Percentiles rank a stretch among this genome's conserved stretches.
Evolutionary conservation across 2,797 vertebrate species (phyloP).

Genomic region (Cynopterus sphinx): DNA sequence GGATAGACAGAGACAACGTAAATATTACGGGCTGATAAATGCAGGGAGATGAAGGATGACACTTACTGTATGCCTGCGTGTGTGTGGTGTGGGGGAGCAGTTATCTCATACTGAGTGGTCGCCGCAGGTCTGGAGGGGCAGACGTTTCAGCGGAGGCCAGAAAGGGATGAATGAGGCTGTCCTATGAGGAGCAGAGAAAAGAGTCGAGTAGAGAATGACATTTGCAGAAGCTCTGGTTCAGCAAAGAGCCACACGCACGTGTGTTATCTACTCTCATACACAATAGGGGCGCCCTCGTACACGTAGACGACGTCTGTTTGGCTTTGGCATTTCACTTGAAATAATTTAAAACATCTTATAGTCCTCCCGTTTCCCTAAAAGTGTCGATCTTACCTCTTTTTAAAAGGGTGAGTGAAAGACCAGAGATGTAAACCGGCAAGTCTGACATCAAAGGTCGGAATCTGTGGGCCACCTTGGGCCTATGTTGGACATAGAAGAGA

Average conservation of each 20-base stretch:
- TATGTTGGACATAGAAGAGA: background rate
- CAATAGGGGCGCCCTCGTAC: background rate
- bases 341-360: background rate
- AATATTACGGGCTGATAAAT: background rate
- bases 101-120: background rate
- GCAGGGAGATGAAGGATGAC: background rate
- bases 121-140: background rate
- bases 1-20: background rate
- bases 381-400: background rate
- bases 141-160: background rate
- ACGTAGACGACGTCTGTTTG: background rate
- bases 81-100: rapidly evolving
- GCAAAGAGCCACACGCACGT: background rate
- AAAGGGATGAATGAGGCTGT: background rate
- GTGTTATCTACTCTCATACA: background rate
- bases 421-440: background rate
- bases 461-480: no score
- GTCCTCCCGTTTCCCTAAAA: background rate
- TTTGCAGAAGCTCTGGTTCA: background rate
- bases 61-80: rapidly evolving
- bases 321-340: background rate
- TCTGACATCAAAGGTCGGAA: background rate
- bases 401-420: background rate
- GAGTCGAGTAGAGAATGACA: background rate
- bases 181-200: background rate